Evolutionary conservation across 2,888 invertebrate species (phyloP), one percentile per base, ranked within the genome.

Genomic region (Hedychridium roseum): DNA sequence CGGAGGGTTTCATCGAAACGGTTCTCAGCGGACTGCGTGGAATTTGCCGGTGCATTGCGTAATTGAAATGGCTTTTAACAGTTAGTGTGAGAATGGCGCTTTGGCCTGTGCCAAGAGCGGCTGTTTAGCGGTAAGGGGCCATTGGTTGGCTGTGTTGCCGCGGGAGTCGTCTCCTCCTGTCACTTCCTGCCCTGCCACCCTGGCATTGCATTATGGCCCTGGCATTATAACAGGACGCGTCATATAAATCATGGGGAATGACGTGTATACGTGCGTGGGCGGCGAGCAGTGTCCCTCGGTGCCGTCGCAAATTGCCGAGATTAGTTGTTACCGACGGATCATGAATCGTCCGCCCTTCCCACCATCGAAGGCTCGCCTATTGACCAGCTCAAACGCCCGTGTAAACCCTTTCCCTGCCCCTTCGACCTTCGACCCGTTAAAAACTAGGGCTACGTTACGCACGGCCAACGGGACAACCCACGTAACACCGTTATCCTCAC

Each of bases 241-340:
- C 57, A 31, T 57, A 65, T 61, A 61, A 59, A 65, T 64, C 65
- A 60, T 35, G 27, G 12, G 37, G 54, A 35, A 46, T 57, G 57
- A 50, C 60, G 39, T 41, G 45, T 44, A 46, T 50, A 47, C 42
- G 48, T 47, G 49, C 15, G 1, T 16, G 26, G 39, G 36, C 45
- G 12, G 34, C 28, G 27, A 35, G 18, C 31, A n/a, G n/a, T n/a
- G 56, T 50, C 47, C 50, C 51, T 26, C 43, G 26, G 28, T 40
- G 49, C 50, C 35, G 49, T 40, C 53, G 45, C 64, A 62, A 57
- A 64, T 62, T 64, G 53, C 54, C 42, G 45, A 53, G 54, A 65
- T 65, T 67, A 65, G 48, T 59, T 49, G 66, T 51, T 50, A 48
- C 37, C 36, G 59, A 51, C 51, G 58, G 45, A 58, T 60, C 67